Base-by-base conservation (phyloP, 1,140 invertebrate genomes). In the Eupristina koningsbergeri region DNA sequence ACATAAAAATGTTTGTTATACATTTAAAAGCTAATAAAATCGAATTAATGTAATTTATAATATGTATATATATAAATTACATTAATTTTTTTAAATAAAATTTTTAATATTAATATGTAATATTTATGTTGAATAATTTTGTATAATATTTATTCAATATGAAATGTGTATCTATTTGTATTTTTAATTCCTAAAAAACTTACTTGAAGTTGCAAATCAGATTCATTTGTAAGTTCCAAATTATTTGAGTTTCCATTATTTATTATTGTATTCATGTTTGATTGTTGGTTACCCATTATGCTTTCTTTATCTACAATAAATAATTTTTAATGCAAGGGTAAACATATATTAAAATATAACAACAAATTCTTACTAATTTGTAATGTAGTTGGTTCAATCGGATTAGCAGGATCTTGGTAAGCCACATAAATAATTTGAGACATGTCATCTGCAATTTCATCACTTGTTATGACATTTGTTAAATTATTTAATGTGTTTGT, bases 401-500 rank as follows among this genome's bases (percentile, higher is more conserved):
- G 90, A 86, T 93, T 89, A 80, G 92, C 87, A 29, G 90, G 89
- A 86, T 93, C 92, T 81, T 93, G 90, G 84, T 93, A 93, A n/a
- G 92, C 91, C 22, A 93, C 91, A 76, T 93, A 93, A 79, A 93
- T 92, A 41, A 93, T 91, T 75, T 93, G 92, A 61, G 91, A 88
- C 9, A 90, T 87, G 6, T 86, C 89, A 83, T 92, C 89, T 64
- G 87, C 88, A 13, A 86, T 63, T 67, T 89, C 89, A 39, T 92
- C 89, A 17, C 87, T 79, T 7, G 86, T 79, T 19, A 91, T 89
- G 19, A 88, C 85, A 83, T 89, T 87, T 22, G 86, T 77, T 63
- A 89, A 85, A 85, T 88, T 85, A 31, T 76, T 86, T 0, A 90
- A 77, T 3, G 86, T 84, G 78, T 89, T 88, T 58, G 87, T 86